Percentiles rank a stretch among this genome's conserved stretches.
Evolutionary conservation across 2,888 invertebrate species (phyloP).

Genomic region (Campoplex capitator): DNA sequence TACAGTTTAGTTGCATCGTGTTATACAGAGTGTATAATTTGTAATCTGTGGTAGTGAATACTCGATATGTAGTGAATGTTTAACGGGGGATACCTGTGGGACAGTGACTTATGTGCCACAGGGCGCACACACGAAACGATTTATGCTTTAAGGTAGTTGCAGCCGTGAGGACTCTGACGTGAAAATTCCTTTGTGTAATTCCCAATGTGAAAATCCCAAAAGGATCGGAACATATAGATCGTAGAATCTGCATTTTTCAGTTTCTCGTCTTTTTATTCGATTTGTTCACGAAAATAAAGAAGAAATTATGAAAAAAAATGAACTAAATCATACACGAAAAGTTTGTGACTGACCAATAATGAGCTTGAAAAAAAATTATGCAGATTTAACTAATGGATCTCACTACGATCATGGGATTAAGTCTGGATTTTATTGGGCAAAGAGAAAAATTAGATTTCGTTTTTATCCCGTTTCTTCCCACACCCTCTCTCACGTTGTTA

Average conservation of each 20-base stretch:
- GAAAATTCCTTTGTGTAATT: conserved; percentile 45
- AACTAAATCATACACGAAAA: not conserved
- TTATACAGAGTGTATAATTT: not conserved
- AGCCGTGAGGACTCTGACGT: not conserved
- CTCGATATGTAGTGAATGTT: not conserved
- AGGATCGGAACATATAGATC: not conserved
- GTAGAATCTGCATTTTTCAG: conserved; percentile 11
- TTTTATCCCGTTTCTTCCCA: not conserved
- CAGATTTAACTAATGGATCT: too few species aligned
- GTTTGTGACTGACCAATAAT: not conserved
- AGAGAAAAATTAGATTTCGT: not conserved
- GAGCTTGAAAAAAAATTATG: not conserved
- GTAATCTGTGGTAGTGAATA: not conserved
- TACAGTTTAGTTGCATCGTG: not conserved
- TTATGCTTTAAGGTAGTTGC: conserved; percentile 29
- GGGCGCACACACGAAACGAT: conserved; percentile 37
- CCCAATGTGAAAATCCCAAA: conserved; percentile 15
- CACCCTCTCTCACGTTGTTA: not conserved
- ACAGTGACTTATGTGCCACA: conserved; percentile 44
- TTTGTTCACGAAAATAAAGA: not conserved
- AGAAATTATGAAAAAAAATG: not conserved
- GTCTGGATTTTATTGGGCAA: not conserved
- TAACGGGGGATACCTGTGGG: conserved; percentile 10
- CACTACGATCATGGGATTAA: not conserved
- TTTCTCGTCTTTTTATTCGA: not conserved